Base-by-base conservation (phyloP, 1,140 invertebrate species). In the Polyergus mexicanus region DNA sequence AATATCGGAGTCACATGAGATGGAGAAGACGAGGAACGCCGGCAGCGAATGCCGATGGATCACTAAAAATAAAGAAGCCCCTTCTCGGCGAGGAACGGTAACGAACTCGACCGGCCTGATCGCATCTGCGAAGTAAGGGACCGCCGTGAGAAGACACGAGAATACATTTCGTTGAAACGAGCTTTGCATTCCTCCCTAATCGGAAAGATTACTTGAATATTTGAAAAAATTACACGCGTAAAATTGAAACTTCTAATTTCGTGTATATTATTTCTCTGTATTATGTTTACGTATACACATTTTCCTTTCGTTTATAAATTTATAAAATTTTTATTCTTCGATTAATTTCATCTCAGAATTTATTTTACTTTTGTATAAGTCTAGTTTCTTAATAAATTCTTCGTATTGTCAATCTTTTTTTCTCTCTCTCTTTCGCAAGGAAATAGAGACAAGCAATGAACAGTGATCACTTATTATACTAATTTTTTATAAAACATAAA, bases 21-120 rank as follows among this genome's bases (percentile, higher is more conserved):
- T 8, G 4, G 8, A 63, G 58, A 60, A 19, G 44, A 63, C 13
- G 11, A 44, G 19, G 38, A 28, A 7, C 47, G 13, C 47, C 47
- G 47, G 47, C 7, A 28, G 2, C 7, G 19, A 84, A 77, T 76
- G 51, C 25, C 66, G 81, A 51, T 78, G 68, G 56, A 86, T 85
- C 38, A 28, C 41, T 89, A 88, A 88, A 89, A 88, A 89, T 89
- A 88, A 86, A 86, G 88, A 86, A 88, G 84, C 65, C 84, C 83
- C 56, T 63, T 85, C 51, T 69, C 54, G 62, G 54, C 75, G 51
- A 63, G 62, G 16, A 51, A 51, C 16, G 47, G 58, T 60, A 88
- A 89, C 83, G 69, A 88, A 81, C 69, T 71, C 68, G 58, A 54
- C 16, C 38, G 19, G 41, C 28, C 38, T 28, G 32, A 25, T 22